phyloP scores from a whole-genome alignment of 30 jellyfish, hydroid and myxozoan genomes.

The Aurelia coerulea region DNA sequence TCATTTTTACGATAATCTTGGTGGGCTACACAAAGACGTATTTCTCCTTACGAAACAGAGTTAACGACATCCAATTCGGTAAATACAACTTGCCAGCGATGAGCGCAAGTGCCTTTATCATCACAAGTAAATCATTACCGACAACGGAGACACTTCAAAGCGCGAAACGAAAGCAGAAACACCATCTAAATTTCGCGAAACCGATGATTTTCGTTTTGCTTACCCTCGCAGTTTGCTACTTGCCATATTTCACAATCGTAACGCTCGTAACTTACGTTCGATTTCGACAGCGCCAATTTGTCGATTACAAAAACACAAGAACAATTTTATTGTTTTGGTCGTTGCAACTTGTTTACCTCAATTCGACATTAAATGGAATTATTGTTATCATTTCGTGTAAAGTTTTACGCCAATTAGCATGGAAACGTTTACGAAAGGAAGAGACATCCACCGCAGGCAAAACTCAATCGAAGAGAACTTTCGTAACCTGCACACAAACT shows the following conservation, averaged over 20 bases:
- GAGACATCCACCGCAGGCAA: not conserved
- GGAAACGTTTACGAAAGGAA: not conserved
- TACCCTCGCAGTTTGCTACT: slow-evolving; percentile 46
- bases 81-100: slow-evolving; percentile 16
- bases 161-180: slow-evolving; percentile 22
- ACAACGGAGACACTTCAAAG: not conserved
- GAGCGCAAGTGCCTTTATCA: not conserved
- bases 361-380: slow-evolving; percentile 43
- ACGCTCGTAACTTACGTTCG: slow-evolving; percentile 26
- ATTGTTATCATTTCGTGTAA: slow-evolving; percentile 39
- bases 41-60: slow-evolving; percentile 51
- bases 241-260: slow-evolving; percentile 53
- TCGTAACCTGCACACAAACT: not conserved
- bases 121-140: not conserved
- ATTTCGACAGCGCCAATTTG: not conserved
- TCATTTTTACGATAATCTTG: slow-evolving; percentile 26
- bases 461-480: too few relatives aligned
- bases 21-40: slow-evolving; percentile 41
- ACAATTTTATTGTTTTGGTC: slow-evolving; percentile 27
- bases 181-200: slow-evolving; percentile 60
- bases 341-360: slow-evolving; percentile 31
- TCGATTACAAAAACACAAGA: not conserved
- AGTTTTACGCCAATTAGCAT: slow-evolving; percentile 23
- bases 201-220: slow-evolving; percentile 61
- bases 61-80: slow-evolving; percentile 12